phyloP scores from a whole-genome alignment of 1,140 invertebrate genomes.

The Propsilocerus akamusi region DNA sequence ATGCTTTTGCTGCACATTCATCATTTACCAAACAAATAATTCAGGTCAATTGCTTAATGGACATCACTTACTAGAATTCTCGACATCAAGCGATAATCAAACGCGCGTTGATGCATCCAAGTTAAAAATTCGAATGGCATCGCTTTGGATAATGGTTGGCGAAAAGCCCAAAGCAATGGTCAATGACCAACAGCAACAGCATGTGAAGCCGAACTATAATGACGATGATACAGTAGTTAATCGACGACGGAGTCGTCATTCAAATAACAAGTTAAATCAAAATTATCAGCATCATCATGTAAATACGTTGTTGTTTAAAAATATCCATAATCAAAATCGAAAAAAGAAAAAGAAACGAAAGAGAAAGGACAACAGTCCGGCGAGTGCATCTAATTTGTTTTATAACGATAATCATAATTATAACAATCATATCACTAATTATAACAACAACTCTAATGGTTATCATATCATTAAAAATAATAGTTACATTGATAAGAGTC shows the following conservation, averaged over 20 bases:
- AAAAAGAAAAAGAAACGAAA: neutral
- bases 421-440: slow-evolving; percentile 1
- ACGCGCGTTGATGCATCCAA: neutral
- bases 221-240: neutral
- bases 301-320: too few species aligned
- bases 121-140: neutral
- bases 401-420: neutral
- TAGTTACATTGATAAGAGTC: too few species aligned
- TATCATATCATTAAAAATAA: too few species aligned
- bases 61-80: neutral
- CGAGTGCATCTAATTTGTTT: neutral
- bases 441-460: too few species aligned
- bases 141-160: neutral
- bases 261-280: neutral
- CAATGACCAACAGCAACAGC: neutral
- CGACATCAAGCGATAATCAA: neutral
- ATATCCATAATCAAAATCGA: too few species aligned
- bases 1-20: too few species aligned
- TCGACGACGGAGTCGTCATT: neutral
- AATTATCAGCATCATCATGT: too few species aligned
- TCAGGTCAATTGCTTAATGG: neutral
- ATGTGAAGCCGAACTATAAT: neutral
- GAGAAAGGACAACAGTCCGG: neutral
- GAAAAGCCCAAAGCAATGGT: too few species aligned
- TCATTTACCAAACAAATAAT: too few species aligned